A percentile compares a stretch with the other conserved stretches of the same genome.
Conservation (phyloP, 2,888 invertebrate genomes). For the Eueremaeus valkanovi region DNA sequence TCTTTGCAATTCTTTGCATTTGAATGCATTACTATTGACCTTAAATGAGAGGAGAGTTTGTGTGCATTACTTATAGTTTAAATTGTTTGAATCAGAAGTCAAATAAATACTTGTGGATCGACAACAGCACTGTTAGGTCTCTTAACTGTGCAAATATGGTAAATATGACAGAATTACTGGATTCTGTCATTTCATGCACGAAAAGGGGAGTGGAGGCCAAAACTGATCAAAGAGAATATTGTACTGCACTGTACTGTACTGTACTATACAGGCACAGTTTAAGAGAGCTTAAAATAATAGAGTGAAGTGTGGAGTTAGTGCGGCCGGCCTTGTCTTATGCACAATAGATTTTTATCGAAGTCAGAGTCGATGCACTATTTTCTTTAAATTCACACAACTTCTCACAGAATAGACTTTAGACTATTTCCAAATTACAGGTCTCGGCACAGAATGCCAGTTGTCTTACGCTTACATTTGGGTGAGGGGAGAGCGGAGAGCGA, state of each 20-base stretch:
- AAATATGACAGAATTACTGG: conserved; percentile 14
- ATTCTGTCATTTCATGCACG: conserved; percentile 20
- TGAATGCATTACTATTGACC: conserved; percentile 3
- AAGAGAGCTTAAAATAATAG: not conserved
- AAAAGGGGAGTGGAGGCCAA: not conserved
- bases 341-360: conserved; percentile 2
- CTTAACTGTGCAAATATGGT: conserved; percentile 25
- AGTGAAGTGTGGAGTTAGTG: not conserved
- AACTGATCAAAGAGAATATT: not conserved
- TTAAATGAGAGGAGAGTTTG: not conserved
- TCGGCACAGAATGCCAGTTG: conserved; percentile 21
- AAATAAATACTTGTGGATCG: conserved; percentile 26
- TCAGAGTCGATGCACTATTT: conserved; percentile 27
- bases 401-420: conserved; percentile 20
- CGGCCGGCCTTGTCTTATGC: not conserved
- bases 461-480: conserved; percentile 14
- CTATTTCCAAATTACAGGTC: conserved; percentile 27
- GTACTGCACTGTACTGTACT: too few relatives aligned
- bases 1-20: not conserved
- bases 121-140: conserved; percentile 8
- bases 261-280: not conserved
- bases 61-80: conserved; percentile 8
- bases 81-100: not conserved
- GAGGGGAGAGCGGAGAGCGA: not conserved
- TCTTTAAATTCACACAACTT: not conserved